phyloP scores from a whole-genome alignment of 2,113 vertebrate species.

The Dolichallabes microphthalmus region DNA sequence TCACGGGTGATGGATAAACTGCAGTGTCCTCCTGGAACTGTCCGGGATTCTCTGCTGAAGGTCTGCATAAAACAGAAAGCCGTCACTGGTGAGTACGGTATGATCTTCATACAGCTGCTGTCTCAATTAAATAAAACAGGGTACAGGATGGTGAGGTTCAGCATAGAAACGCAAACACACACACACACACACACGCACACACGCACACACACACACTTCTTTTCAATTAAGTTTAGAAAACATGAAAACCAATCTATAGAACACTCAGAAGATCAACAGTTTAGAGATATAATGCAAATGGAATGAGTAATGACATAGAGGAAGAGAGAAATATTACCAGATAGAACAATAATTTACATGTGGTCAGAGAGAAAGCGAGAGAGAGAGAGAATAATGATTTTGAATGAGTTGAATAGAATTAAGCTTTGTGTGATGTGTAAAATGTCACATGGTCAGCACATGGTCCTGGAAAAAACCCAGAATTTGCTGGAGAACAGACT shows the following conservation, averaged over 20 bases:
- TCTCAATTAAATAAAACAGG: too few species aligned
- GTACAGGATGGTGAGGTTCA: neutral
- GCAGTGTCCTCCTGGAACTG: neutral
- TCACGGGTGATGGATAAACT: neutral
- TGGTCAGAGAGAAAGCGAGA: neutral
- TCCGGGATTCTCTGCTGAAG: conserved; percentile 18
- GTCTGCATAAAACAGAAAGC: neutral
- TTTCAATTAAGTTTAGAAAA: neutral
- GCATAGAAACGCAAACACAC: neutral
- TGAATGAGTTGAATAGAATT: neutral
- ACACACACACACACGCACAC: too few species aligned
- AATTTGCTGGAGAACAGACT: neutral
- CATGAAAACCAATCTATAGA: neutral
- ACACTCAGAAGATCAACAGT: neutral
- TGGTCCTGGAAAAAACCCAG: neutral
- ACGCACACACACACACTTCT: too few species aligned
- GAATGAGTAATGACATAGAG: neutral
- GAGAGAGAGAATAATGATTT: neutral
- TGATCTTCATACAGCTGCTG: neutral
- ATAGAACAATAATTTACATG: neutral
- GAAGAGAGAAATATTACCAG: neutral
- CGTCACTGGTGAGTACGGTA: conserved; percentile 23
- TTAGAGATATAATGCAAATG: neutral
- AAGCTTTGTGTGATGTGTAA: neutral
- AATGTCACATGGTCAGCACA: neutral